Conservation (phyloP, 2,113 vertebrate genomes). For the Pavo muticus region DNA sequence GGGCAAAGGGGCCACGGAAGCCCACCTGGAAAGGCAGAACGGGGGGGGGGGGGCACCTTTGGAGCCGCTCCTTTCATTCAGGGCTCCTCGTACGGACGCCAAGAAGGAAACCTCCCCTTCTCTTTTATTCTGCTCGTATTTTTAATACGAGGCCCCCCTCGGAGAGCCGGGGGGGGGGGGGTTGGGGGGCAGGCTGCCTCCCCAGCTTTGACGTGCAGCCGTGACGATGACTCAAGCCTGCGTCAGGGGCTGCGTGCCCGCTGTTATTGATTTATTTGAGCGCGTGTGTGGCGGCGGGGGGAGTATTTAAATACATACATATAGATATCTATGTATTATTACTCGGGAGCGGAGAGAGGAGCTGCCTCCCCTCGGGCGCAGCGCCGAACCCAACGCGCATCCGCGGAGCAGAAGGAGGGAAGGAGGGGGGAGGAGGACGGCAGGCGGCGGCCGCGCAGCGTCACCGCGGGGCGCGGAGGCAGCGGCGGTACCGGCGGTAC, state of each 20-base stretch:
- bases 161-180: not conserved
- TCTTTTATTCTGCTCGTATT: not conserved
- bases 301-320: no score
- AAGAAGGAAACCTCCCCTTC: not conserved
- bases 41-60: no score
- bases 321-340: no score
- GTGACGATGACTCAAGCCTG: constrained; percentile 78
- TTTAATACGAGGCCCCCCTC: not conserved
- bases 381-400: constrained; percentile 28
- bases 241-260: constrained; percentile 72
- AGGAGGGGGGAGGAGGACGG: not conserved
- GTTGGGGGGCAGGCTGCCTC: not conserved
- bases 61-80: accelerated
- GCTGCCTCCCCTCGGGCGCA: constrained; percentile 18
- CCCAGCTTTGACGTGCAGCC: constrained; percentile 71
- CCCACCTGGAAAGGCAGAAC: no score
- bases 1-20: no score
- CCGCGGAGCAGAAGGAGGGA: not conserved
- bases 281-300: no score
- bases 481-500: no score
- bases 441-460: not conserved
- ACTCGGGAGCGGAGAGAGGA: not conserved
- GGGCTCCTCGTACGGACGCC: accelerated
- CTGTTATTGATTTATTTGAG: not conserved
- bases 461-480: not conserved